Base-by-base conservation (phyloP, 2,113 vertebrate genomes). In the Noctilio leporinus region DNA sequence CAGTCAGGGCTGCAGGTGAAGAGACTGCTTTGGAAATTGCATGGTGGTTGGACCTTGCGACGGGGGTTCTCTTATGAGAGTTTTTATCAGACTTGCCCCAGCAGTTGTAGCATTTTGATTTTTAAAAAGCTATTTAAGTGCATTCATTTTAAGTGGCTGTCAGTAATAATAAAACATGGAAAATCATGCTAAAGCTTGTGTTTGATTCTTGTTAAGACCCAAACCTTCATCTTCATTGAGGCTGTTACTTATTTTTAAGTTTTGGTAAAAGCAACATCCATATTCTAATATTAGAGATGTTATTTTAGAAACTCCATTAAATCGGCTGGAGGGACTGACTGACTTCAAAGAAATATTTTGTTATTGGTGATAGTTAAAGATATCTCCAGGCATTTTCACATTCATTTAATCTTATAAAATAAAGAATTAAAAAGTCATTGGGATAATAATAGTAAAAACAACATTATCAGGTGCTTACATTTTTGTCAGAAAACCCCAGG, bases 1-100 rank as follows among this genome's bases (percentile, higher is more conserved):
- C 73, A 99, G 97, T 99, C 99, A 99, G 3, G 98, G 97, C 97
- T 98, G 96, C 51, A 99, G 90, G 69, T 96, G 93, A 99, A 99
- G 64, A 99, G 76, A 65, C 94, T 98, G 78, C 99, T 97, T 97
- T 99, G 98, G 94, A 99, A 99, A 96, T 99, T 99, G 12, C 98
- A 94, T 0, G 91, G 93, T 0, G 98, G 98, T 0, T 98, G 93
- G 10, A 53, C 0, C 19, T 10, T 47, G 33, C 49, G 57, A 0
- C 62, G 91, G 98, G 10, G 43, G 97, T 0, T 64, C 53, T 89
- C 47, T 51, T 69, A 15, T 91, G 96, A 6, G 35, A 9, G 38
- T 88, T 94, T 51, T 69, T 89, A 65, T 81, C 35, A 11, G 49
- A 3, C 26, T 43, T 85, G 6, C n/a, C 28, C 43, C 99, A 99